Conservation (phyloP, 2,888 invertebrate species). For the Nymphalis c-album region DNA sequence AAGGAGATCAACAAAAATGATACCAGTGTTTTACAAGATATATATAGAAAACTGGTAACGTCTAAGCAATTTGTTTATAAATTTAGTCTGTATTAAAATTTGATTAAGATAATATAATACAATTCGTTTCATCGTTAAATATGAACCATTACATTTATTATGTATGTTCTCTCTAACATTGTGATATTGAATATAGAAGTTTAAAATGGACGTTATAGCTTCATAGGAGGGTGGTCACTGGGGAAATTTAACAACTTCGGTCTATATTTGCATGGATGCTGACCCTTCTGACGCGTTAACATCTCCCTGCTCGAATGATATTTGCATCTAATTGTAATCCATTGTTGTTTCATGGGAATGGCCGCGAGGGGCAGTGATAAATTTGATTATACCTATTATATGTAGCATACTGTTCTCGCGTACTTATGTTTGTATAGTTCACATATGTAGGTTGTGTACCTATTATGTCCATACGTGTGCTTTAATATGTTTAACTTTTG, state of each 20-base stretch:
- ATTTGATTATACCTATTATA: conserved; percentile 38
- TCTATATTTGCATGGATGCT: conserved; percentile 65
- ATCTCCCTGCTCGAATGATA: conserved; percentile 57
- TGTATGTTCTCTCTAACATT: conserved; percentile 5
- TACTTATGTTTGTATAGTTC: conserved; percentile 10
- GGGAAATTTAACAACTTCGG: conserved; percentile 69
- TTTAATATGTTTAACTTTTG: too few species aligned
- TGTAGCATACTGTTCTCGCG: conserved; percentile 20
- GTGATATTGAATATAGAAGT: conserved; percentile 23
- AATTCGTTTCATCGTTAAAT: neutral
- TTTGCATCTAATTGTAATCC: conserved; percentile 77
- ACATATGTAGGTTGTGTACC: neutral
- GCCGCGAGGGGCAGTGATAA: conserved; percentile 43
- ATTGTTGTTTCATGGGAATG: conserved; percentile 74
- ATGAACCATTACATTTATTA: neutral
- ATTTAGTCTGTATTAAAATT: neutral
- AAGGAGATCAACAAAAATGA: too few species aligned
- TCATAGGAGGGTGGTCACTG: conserved; percentile 62
- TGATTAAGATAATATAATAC: neutral
- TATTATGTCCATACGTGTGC: too few species aligned
- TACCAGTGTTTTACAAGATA: too few species aligned
- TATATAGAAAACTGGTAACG: too few species aligned
- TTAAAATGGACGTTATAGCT: conserved; percentile 54
- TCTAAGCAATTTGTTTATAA: neutral
- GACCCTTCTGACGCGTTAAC: conserved; percentile 65